Base-by-base conservation (phyloP, 2,888 invertebrate species). In the Sericinus montela region DNA sequence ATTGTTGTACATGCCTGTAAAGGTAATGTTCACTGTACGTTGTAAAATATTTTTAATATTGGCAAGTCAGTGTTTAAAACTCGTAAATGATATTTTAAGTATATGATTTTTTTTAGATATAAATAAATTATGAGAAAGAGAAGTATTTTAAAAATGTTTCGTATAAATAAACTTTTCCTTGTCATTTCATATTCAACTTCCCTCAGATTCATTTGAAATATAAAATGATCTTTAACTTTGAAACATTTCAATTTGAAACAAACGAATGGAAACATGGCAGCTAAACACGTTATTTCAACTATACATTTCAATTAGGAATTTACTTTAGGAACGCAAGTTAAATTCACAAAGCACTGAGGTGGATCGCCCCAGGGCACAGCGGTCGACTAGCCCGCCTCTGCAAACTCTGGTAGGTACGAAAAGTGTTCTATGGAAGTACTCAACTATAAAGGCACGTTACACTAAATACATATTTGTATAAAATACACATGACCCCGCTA, bases 291-390 rank as follows among this genome's bases (percentile, higher is more conserved):
- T 78, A 75, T 77, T 75, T 72, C 71, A 74, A 76, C 75, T 79
- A 77, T 72, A 78, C 72, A 82, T 82, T 85, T 82, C 86, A 86
- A 86, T 86, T 86, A 81, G 48, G 56, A 69, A 77, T 80, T 83
- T 80, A 78, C 76, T 79, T 81, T 80, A 67, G 72, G 65, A 80
- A 73, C 69, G 68, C 68, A 75, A 82, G 78, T 78, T 77, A 70
- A 76, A 80, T 78, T 78, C 71, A 77, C 81, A 81, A 80, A 83
- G 81, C 81, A 60, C 60, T 56, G 69, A 78, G 77, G 73, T 75
- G 72, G 65, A 70, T 53, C 45, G 83, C 86, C 80, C 39, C 60
- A 51, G 77, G 84, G 61, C 48, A 56, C 53, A 49, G 53, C 32
- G 47, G 46, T 41, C 49, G 23, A 45, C 14, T 36, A 29, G 35